Percentiles rank a stretch among this genome's conserved stretches.
phyloP scores from a whole-genome alignment of 1,140 invertebrate species.

The Cydia splendana region DNA sequence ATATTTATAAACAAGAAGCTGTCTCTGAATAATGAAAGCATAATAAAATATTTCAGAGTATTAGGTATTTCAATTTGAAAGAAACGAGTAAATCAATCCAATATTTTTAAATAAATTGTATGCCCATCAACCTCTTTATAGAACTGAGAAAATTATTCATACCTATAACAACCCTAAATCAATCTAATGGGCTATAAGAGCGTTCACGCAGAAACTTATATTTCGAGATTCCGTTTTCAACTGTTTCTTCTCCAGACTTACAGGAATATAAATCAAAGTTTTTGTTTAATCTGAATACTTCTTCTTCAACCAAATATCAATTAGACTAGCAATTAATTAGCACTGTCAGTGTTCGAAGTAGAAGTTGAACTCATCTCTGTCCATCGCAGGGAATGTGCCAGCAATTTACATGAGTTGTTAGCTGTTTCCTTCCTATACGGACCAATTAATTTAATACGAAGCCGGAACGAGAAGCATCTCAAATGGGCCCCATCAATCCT shows the following conservation, averaged over 20 bases:
- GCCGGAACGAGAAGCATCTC: slow-evolving; percentile 66
- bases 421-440: slow-evolving; percentile 71
- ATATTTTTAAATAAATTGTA: neutral
- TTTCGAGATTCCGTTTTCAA: too few species aligned
- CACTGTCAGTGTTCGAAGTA: neutral
- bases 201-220: too few species aligned
- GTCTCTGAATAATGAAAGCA: neutral
- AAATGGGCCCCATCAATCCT: slow-evolving; percentile 65
- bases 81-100: neutral
- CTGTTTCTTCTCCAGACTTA: neutral
- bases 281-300: too few species aligned
- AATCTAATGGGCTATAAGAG: too few species aligned
- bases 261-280: neutral
- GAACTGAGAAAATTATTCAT: too few species aligned
- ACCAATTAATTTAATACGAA: slow-evolving; percentile 77
- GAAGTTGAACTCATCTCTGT: slow-evolving; percentile 26
- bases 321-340: slow-evolving; percentile 4
- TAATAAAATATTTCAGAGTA: neutral
- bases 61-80: neutral
- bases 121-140: neutral
- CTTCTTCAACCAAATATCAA: too few species aligned
- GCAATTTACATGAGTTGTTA: slow-evolving; percentile 76
- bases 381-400: slow-evolving; percentile 4
- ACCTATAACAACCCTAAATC: too few species aligned
- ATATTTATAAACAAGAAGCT: slow-evolving; percentile 20